Evolutionary conservation across 2,888 invertebrate genomes (phyloP), one percentile per base, ranked within the genome.

Genomic region (Strigamia maritima): DNA sequence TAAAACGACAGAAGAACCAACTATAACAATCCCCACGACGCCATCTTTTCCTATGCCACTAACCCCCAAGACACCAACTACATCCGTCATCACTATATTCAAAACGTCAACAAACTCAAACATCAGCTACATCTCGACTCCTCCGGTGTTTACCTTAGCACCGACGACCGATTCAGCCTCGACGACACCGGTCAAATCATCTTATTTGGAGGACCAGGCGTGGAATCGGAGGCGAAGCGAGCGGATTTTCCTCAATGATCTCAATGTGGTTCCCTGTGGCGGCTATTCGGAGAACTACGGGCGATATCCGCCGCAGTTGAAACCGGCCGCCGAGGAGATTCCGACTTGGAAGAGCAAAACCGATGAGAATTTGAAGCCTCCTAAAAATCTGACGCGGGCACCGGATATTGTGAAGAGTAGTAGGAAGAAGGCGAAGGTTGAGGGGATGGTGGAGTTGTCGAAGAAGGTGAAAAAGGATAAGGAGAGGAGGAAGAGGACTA

Each of bases 211-310:
- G 70, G 86, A 85, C 79, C 83, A 83, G 65, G 84, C 84, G 77
- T 86, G 86, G 86, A 83, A 83, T n/a, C 82, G 86, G 12, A 83
- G 86, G 24, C 80, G 85, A 28, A 86, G 86, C 82, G 87, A 87
- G 80, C 81, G 87, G 16, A 87, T 87, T 54, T 87, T 87, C 81
- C 83, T 87, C 14, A 86, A 84, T 81, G 86, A 86, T 60, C 77
- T 78, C 31, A 76, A 79, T 22, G 35, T 76, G 16, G 49, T 31
- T 28, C 79, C 79, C 0, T 22, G 75, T n/a, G 60, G 54, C 10
- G 75, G 31, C 2, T 38, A 75, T n/a, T 19, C 65, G 35, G 74
- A 79, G 76, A 82, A 84, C 35, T 84, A 79, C 83, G 84, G 44
- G 24, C 26, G 76, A 10, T 83, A 83, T 14, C 79, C 76, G n/a